Base-by-base conservation (phyloP, 2,797 vertebrate species). In the Luscinia luscinia region DNA sequence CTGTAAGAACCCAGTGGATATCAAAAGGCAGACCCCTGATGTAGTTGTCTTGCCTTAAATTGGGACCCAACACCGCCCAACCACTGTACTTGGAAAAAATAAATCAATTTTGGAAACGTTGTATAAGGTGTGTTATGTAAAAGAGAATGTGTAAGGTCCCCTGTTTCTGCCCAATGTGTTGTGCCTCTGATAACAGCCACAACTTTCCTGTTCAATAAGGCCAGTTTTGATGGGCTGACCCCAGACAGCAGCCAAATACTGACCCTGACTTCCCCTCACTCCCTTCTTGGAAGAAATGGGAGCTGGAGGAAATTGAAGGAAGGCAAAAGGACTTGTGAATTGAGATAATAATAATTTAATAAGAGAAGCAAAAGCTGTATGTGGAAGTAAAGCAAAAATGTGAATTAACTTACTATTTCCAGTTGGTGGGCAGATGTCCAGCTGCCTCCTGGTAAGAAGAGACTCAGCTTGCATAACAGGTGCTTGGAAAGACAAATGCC, bases 281-380 rank as follows among this genome's bases (percentile, higher is more conserved):
- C 8, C 7, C 3, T 3, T 82, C 58, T 76, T 51, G 27, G 46
- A 73, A n/a, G 8, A 3, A 0, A 18, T 23, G 6, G 4, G 4
- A 9, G 2, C 8, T 5, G 3, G 15, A 64, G 2, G 26, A 61
- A 70, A 23, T 9, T 27, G 23, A 74, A 52, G 34, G 46, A 73
- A 66, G 9, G 14, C 15, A 34, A 75, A 70, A 70, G 12, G 20
- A 28, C 20, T 82, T 59, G 8, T 34, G 10, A 40, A 49, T 54
- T 0, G 0, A 70, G 21, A 34, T 46, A 79, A 58, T 11, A 40
- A 11, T 11, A 40, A 11, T 45, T 88, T 59, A 57, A 54, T 41
- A 63, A 20, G 43, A 46, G 79, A 72, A 79, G 28, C 0, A 1
- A 79, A 83, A 68, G 3, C 27, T 30, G 6, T 70, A 1, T 46